Base-by-base conservation (phyloP, 2,797 vertebrate genomes). In the Alexandromys oeconomus region DNA sequence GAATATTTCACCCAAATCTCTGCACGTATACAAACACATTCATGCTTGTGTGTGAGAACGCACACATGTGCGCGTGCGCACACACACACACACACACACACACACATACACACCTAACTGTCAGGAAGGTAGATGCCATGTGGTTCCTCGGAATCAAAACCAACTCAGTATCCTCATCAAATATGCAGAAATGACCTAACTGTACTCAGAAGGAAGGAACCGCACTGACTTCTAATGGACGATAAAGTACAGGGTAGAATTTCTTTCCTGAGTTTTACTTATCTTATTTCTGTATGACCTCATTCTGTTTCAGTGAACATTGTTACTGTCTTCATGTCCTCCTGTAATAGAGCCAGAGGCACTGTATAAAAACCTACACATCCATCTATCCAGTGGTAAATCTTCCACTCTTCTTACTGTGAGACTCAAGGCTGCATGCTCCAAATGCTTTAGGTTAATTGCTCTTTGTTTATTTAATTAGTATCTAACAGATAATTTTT, bases 111-210 rank as follows among this genome's bases (percentile, higher is more conserved):
- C 77, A n/a, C 63, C 12, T 27, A 74, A 27, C 40, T 34, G 10
- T 89, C 29, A 84, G 43, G n/a, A 87, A 91, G 46, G 92, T 34
- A 27, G 2, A 40, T 82, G 37, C 21, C 37, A 73, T 51, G 27
- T 8, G 48, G 14, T 51, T 94, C 86, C 87, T 43, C 43, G 77
- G n/a, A 93, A 59, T 84, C 19, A 57, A 51, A 69, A 40, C 57
- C 43, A 34, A 15, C 92, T 91, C 57, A 80, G 17, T 65, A 87
- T 92, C 40, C 6, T 74, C 59, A 87, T 73, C 46, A 90, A 77
- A 19, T 93, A 85, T 61, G 15, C 74, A 86, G n/a, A 81, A 89
- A 92, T 93, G 61, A 81, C 17, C 43, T 85, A 88, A 69, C 31
- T 74, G 13, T n/a, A 54, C 40, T 46, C 73, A 65, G 63, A 59